Percentiles rank a stretch among this genome's conserved stretches.
Conservation (phyloP, 2,113 vertebrate species). For the Sterrhoptilus dennistouni region DNA sequence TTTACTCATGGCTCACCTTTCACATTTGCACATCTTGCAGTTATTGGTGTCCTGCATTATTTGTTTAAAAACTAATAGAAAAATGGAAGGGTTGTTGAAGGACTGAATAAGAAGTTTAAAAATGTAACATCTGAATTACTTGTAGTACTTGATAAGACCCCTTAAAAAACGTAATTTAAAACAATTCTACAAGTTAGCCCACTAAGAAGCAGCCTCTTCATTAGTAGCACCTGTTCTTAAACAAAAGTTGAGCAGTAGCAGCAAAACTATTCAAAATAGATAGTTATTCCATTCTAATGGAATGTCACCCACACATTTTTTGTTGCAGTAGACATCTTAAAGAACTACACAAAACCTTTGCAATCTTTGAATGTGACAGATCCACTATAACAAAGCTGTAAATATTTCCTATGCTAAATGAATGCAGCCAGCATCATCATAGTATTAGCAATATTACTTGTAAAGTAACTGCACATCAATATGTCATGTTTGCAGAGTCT, state of each 20-base stretch:
- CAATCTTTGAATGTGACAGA: conserved; percentile 70
- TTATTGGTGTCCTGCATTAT: conserved; percentile 28
- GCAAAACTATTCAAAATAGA: conserved; percentile 69
- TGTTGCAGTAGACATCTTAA: conserved; percentile 74
- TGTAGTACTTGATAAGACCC: conserved; percentile 58
- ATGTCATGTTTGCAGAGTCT: conserved; percentile 72
- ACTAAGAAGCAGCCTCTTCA: conserved; percentile 70
- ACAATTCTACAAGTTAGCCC: conserved; percentile 61
- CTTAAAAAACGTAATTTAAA: conserved; percentile 61
- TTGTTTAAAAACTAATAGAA: conserved; percentile 49
- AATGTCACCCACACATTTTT: conserved; percentile 65
- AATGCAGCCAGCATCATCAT: conserved; percentile 75
- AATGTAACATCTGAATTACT: conserved; percentile 63
- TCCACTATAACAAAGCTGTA: conserved; percentile 75
- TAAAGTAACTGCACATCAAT: conserved; percentile 76
- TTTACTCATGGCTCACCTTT: background rate
- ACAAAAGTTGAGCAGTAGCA: conserved; percentile 71
- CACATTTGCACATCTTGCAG: conserved; percentile 17
- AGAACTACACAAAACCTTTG: conserved; percentile 73
- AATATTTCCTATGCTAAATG: conserved; percentile 76
- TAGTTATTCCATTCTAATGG: conserved; percentile 68
- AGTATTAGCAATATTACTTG: conserved; percentile 74
- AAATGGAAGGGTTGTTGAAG: conserved; percentile 24
- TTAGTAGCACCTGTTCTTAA: conserved; percentile 73
- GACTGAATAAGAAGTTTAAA: conserved; percentile 43